Evolutionary conservation across 1,140 invertebrate species (phyloP), one percentile per base, ranked within the genome.

Genomic region (Acyrthosiphon pisum): DNA sequence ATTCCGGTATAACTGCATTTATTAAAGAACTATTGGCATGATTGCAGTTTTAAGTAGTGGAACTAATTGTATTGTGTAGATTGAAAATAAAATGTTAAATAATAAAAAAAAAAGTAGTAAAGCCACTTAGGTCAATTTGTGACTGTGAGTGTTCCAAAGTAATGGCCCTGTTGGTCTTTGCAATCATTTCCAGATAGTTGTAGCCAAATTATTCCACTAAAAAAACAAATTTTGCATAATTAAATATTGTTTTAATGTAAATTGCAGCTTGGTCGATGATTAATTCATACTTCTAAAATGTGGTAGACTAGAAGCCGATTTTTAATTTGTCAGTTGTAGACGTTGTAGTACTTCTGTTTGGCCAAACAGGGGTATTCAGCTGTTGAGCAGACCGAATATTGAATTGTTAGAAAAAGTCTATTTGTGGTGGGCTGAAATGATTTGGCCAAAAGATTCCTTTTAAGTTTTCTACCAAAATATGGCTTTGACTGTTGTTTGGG

Each of bases 1-100:
- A 92, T 92, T 92, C 84, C 81, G 1, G 41, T 35, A 35, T 92
- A 92, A 50, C 91, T 92, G 6, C 84, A 35, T 9, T 6, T 48
- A 30, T 92, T 50, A 18, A 92, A 92, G 26, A 92, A 92, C 91
- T 81, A 92, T 53, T 92, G 91, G 23, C 84, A 92, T 26, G 84
- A 84, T 20, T 92, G 91, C 7, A 92, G 81, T 84, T 92, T 92
- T 22, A 92, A 92, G 44, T 92, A 92, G 18, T 84, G 11, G 37
- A 37, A 37, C 37, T 37, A 37, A 37, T 37, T 37, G 37, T 37
- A 37, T 37, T 1, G 37, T 37, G 2, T 37, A 37, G 37, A 37
- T 37, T 37, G 37, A 1, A 37, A 37, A 37, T 37, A 37, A 37
- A 37, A 37, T 37, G 37, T 37, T 37, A 37, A n/a, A n/a, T n/a